phyloP scores from a whole-genome alignment of 2,113 vertebrate genomes.

The Charina bottae region DNA sequence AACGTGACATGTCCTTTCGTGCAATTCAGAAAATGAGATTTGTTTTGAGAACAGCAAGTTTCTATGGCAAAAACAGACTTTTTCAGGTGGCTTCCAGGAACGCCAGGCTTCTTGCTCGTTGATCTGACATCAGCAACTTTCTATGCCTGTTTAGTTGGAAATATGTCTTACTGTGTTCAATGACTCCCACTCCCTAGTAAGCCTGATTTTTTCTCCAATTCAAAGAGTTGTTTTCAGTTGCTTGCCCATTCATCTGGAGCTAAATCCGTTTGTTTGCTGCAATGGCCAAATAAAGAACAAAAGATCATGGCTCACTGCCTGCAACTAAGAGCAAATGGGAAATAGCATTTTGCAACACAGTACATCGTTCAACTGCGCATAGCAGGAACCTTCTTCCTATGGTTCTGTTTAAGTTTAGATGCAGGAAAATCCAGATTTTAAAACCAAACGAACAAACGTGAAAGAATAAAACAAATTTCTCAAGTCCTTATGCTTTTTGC shows the following conservation, averaged over 20 bases:
- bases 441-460: not conserved
- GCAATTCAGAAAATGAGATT: not conserved
- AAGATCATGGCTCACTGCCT: not conserved
- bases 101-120: too few relatives aligned
- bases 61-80: not conserved
- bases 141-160: not conserved
- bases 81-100: not conserved
- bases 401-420: not conserved
- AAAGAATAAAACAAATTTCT: not conserved
- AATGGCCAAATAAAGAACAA: constrained; percentile 3
- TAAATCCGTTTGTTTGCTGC: not conserved
- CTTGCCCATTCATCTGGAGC: not conserved
- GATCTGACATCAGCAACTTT: not conserved
- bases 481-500: not conserved
- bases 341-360: not conserved
- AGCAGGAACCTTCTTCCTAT: not conserved
- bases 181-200: not conserved
- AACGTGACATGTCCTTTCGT: not conserved
- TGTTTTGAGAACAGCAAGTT: not conserved
- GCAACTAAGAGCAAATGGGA: not conserved
- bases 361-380: not conserved
- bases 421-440: not conserved
- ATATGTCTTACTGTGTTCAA: not conserved
- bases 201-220: not conserved
- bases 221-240: not conserved